A percentile compares a stretch with the other conserved stretches of the same genome.
Conservation (phyloP, 1,140 invertebrate species). For the Trichonephila clavata region DNA sequence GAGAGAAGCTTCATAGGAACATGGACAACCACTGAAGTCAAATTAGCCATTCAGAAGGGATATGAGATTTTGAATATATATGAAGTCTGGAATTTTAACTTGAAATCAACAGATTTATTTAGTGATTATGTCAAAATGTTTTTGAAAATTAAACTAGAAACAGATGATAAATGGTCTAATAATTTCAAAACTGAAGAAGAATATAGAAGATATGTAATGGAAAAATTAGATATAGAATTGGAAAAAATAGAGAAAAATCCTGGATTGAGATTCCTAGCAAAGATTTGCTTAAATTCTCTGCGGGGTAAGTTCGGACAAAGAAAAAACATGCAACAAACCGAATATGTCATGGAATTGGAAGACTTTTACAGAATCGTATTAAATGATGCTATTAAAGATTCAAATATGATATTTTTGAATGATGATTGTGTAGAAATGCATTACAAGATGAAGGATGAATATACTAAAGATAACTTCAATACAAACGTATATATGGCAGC, state of each 20-base stretch:
- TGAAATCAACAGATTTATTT: constrained; percentile 16
- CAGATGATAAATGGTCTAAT: too few species aligned
- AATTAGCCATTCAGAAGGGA: constrained; percentile 20
- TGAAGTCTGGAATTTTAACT: constrained; percentile 48
- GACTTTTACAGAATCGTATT: constrained; percentile 37
- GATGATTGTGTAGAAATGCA: too few species aligned
- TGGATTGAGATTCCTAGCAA: constrained; percentile 46
- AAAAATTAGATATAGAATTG: too few species aligned
- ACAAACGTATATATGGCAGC: too few species aligned
- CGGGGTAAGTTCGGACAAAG: constrained; percentile 56
- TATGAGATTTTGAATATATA: constrained; percentile 41
- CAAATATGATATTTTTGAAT: constrained; percentile 57
- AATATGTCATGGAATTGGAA: constrained; percentile 20
- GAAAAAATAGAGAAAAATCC: too few species aligned
- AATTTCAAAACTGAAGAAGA: too few species aligned
- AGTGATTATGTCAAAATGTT: constrained; percentile 59
- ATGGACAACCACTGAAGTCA: neutral
- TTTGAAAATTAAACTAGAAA: constrained; percentile 64
- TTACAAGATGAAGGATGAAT: too few species aligned
- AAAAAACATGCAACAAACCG: constrained; percentile 49
- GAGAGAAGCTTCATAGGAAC: constrained; percentile 37
- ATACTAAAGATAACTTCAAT: too few species aligned
- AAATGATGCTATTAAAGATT: constrained; percentile 45
- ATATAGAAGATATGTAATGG: too few species aligned
- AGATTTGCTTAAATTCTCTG: constrained; percentile 47